Base-by-base conservation (phyloP, 2,113 vertebrate genomes). In the Cromileptes altivelis region DNA sequence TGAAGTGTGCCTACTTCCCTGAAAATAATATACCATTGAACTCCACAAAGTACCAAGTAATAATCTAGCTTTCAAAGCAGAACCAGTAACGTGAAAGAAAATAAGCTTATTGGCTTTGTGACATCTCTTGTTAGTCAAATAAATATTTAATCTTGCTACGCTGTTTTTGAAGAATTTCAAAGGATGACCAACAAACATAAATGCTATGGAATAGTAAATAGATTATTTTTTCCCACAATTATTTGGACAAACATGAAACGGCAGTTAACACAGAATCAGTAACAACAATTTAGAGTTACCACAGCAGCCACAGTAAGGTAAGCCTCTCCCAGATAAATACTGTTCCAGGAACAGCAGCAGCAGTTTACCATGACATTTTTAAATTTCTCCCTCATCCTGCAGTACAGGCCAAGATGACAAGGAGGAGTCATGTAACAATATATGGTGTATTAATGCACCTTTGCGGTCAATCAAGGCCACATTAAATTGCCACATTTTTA, bases 391-490 rank as follows among this genome's bases (percentile, higher is more conserved):
- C 53, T 12, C 3, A 3, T 61, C 69, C 70, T 62, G 12, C 49
- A 74, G 33, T 21, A 11, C 19, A 37, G 17, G 19, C 47, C 65
- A 70, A 57, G 9, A 62, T 70, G 33, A 75, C 23, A 81, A 65
- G 52, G 23, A 37, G 23, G 30, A 47, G 33, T 70, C 42, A 6
- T 9, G 45, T 53, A 19, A 37, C 56, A 78, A 40, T 63, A 57
- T 64, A 17, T 42, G 18, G 18, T 56, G 25, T 47, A 74, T 71
- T 69, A 53, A 23, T 55, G n/a, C 19, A 70, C 62, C 40, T 56
- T 70, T 55, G 25, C 14, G 30, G 61, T 85, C 55, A 75, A 53
- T 72, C 68, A 78, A 74, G 56, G 68, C 68, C 63, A 52, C 8
- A n/a, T 53, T 74, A 50, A 70, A 81, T 60, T 65, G 45, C 50